Evolutionary conservation across 1,140 invertebrate genomes (phyloP).

Genomic region (Musca domestica): DNA sequence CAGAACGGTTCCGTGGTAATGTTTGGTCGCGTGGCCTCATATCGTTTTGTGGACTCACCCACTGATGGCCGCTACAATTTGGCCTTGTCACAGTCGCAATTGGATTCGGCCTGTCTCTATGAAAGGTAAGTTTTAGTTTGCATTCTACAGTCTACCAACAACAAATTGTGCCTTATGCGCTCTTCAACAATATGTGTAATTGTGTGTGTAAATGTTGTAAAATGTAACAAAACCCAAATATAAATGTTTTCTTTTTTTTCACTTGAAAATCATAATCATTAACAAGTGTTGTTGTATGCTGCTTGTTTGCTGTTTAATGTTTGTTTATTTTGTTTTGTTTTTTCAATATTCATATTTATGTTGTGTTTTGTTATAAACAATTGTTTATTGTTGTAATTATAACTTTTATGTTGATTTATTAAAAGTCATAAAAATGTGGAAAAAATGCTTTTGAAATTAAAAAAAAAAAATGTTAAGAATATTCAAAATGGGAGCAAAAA

Average conservation of each 20-base stretch:
- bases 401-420: not conserved
- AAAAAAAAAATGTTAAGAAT: no score
- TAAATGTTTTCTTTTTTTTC: not conserved
- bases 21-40: slow-evolving; percentile 88
- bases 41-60: slow-evolving; percentile 88
- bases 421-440: no score
- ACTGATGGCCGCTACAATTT: slow-evolving; percentile 76
- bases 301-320: not conserved
- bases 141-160: not conserved
- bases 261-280: not conserved
- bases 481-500: no score
- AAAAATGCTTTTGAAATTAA: no score
- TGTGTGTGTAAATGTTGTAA: no score
- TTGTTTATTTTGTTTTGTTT: not conserved
- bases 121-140: slow-evolving; percentile 63
- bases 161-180: not conserved
- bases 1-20: slow-evolving; percentile 83
- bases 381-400: no score
- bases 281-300: not conserved
- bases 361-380: not conserved
- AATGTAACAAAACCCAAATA: no score
- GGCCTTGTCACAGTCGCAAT: slow-evolving; percentile 63
- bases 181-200: no score
- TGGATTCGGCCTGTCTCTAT: slow-evolving; percentile 73
- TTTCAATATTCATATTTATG: slow-evolving; percentile 2